A percentile compares a stretch with the other conserved stretches of the same genome.
phyloP scores from a whole-genome alignment of 2,113 vertebrate species.

The Myrmecobius fasciatus region DNA sequence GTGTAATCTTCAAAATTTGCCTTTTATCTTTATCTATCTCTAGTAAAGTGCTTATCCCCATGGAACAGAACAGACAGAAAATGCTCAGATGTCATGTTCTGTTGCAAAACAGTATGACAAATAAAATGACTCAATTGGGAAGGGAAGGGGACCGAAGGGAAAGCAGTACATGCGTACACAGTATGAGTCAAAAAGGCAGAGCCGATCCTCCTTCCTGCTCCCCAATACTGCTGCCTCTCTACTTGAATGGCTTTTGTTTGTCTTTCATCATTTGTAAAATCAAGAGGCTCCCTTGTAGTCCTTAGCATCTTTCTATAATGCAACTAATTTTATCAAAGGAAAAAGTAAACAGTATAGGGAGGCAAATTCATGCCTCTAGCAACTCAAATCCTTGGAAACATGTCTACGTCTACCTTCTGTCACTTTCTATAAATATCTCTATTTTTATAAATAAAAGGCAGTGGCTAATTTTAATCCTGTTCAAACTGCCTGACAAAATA shows the following conservation, averaged over 20 bases:
- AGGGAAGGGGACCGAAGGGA: slow-evolving; percentile 39
- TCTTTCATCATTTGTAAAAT: slow-evolving; percentile 81
- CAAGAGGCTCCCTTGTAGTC: slow-evolving; percentile 79
- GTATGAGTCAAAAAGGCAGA: slow-evolving; percentile 74
- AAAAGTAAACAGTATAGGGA: slow-evolving; percentile 79
- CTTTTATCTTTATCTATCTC: slow-evolving; percentile 54
- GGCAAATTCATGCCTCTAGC: slow-evolving; percentile 80
- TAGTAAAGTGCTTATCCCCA: slow-evolving; percentile 55
- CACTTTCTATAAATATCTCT: slow-evolving; percentile 74
- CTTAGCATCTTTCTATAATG: slow-evolving; percentile 77
- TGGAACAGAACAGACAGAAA: slow-evolving; percentile 58
- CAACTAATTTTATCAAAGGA: slow-evolving; percentile 83
- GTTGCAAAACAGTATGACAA: slow-evolving; percentile 74
- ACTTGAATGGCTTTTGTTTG: slow-evolving; percentile 78
- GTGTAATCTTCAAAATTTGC: slow-evolving; percentile 64
- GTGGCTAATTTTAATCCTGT: slow-evolving; percentile 78
- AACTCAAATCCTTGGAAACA: slow-evolving; percentile 79
- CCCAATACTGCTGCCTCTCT: slow-evolving; percentile 70
- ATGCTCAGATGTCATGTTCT: slow-evolving; percentile 64
- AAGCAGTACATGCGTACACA: slow-evolving; percentile 36
- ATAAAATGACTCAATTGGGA: slow-evolving; percentile 75
- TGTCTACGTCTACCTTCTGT: slow-evolving; percentile 76
- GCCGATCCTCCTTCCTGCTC: slow-evolving; percentile 76
- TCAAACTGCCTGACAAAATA: slow-evolving; percentile 74
- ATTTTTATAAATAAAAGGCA: slow-evolving; percentile 80